Evolutionary conservation across 2,888 invertebrate genomes (phyloP).

Genomic region (Oligia latruncula): DNA sequence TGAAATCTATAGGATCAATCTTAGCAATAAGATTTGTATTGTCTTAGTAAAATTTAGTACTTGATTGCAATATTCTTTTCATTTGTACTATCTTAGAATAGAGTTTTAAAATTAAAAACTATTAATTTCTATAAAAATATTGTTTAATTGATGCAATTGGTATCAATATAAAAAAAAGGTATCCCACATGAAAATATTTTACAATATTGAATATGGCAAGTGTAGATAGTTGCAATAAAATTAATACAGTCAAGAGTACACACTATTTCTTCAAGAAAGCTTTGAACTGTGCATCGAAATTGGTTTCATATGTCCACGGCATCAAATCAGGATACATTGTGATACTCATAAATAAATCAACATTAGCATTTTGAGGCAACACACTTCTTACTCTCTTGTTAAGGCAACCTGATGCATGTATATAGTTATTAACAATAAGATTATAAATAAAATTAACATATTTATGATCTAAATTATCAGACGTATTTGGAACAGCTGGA

Average conservation of each 20-base stretch:
- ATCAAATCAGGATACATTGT: slow-evolving; percentile 85
- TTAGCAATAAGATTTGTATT: slow-evolving; percentile 51
- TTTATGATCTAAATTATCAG: slow-evolving; percentile 86
- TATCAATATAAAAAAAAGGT: slow-evolving; percentile 27
- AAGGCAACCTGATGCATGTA: slow-evolving; percentile 85
- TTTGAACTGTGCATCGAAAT: slow-evolving; percentile 86
- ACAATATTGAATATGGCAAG: slow-evolving; percentile 37
- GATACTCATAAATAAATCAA: slow-evolving; percentile 78
- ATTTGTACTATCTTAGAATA: slow-evolving; percentile 2
- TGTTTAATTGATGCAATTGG: slow-evolving; percentile 41
- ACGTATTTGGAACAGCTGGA: slow-evolving; percentile 78
- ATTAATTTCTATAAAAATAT: slow-evolving; percentile 31
- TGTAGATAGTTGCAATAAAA: slow-evolving; percentile 26
- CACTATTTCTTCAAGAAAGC: slow-evolving; percentile 77
- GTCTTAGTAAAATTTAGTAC: slow-evolving; percentile 31
- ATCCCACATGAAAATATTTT: slow-evolving; percentile 3
- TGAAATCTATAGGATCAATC: slow-evolving; percentile 22
- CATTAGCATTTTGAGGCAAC: slow-evolving; percentile 80
- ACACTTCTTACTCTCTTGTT: slow-evolving; percentile 88
- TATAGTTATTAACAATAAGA: slow-evolving; percentile 85
- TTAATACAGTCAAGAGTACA: not conserved
- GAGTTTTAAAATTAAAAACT: slow-evolving; percentile 29
- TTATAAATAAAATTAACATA: slow-evolving; percentile 88
- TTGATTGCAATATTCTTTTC: slow-evolving; percentile 28
- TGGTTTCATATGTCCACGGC: slow-evolving; percentile 86